These are phyloP conservation scores for Anguilla anguilla DNA, from an alignment of 2,797 vertebrate genomes.

Conservation along the genomic window DNA sequence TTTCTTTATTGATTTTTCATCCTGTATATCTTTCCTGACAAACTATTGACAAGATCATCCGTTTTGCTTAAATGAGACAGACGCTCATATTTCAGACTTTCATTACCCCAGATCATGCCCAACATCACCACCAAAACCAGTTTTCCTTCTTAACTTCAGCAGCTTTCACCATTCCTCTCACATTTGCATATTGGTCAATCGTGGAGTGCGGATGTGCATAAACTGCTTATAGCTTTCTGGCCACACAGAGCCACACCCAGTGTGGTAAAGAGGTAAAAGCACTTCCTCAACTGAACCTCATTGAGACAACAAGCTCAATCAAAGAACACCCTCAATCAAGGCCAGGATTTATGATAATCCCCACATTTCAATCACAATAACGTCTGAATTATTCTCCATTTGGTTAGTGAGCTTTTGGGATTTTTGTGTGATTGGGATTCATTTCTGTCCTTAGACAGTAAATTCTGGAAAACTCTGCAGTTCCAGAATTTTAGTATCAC, in stretches of 20 bases:
- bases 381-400: not conserved
- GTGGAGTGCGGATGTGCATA: not conserved
- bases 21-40: not conserved
- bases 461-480: not conserved
- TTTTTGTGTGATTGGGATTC: not conserved
- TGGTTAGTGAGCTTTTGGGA: no score
- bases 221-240: not conserved
- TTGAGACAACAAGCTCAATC: slow-evolving; percentile 9
- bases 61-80: not conserved
- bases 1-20: no score
- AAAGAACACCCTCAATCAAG: not conserved
- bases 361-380: not conserved
- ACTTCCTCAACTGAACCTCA: not conserved
- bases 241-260: not conserved
- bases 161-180: not conserved
- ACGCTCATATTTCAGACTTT: not conserved
- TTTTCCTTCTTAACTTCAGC: not conserved
- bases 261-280: not conserved
- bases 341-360: not conserved
- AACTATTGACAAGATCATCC: not conserved
- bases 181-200: not conserved
- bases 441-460: not conserved
- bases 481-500: not conserved
- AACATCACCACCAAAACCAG: not conserved
- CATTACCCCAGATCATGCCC: not conserved